Base-by-base conservation (phyloP, 2,113 vertebrate genomes). In the Lanius collurio region DNA sequence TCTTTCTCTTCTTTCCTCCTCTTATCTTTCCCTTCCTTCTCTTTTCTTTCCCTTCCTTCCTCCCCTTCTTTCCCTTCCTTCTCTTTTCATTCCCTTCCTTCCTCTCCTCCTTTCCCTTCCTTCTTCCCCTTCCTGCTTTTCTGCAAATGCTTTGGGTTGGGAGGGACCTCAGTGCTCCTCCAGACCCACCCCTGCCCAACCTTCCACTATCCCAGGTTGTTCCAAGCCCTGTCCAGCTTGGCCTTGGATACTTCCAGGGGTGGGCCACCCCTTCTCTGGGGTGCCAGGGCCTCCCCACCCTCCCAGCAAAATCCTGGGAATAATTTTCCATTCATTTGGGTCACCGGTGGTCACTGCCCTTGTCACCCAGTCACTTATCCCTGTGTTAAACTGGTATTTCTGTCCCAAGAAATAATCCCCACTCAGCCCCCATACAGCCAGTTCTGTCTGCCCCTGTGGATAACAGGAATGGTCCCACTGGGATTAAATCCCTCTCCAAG, bases 141-240 rank as follows among this genome's bases (percentile, higher is more conserved):
- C 24, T 30, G 23, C 0, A 0, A 7, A 11, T 14, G 10, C 3
- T 28, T 82, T 59, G 28, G n/a, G 14, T 18, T 17, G 44, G 44
- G 44, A 59, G 23, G 30, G 44, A 27, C n/a, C 11, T 13, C 7
- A n/a, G 50, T n/a, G 13, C 24, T 27, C 35, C 11, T 18, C 42
- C 11, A 21, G 22, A 1, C n/a, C 50, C 42, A 3, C 3, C 47
- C 59, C 47, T 28, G 13, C 23, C 75, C 57, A 39, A 14, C 4
- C 8, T 53, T 28, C 31, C 49, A 1, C 49, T 7, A 2, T 22
- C 49, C 39, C 76, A 53, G 31, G 14, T 21, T 52, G 47, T 8
- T 62, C 47, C 37, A 55, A 50, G 24, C 49, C 49, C 49, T 27
- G 26, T 50, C 49, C 53, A 56, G 1, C 49, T 23, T 52, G 60